phyloP scores from a whole-genome alignment of 2,888 invertebrate genomes.

The Ecdyonurus torrentis region DNA sequence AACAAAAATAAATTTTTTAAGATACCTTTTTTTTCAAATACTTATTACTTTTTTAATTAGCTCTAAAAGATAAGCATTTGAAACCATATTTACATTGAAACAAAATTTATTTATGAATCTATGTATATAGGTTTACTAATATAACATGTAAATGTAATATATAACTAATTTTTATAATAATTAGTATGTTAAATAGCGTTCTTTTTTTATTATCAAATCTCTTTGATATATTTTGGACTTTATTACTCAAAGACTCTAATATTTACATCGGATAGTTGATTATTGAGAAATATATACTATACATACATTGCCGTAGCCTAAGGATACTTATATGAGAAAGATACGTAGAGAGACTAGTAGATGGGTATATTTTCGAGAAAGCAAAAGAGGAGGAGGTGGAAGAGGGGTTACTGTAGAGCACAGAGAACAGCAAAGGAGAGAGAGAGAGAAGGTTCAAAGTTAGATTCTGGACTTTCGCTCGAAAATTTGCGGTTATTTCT shows the following conservation, averaged over 20 bases:
- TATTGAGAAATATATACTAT: background rate
- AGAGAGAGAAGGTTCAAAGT: background rate
- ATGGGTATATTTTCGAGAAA: background rate
- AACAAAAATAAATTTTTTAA: too few relatives aligned
- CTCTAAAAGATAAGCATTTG: too few relatives aligned
- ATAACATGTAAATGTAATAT: too few relatives aligned
- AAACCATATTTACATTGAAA: too few relatives aligned
- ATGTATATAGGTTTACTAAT: too few relatives aligned
- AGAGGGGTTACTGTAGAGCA: background rate
- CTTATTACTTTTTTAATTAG: too few relatives aligned
- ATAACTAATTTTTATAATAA: too few relatives aligned
- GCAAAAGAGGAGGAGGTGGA: background rate
- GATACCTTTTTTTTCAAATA: too few relatives aligned
- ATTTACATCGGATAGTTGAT: background rate
- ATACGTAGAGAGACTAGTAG: background rate
- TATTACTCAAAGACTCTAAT: background rate
- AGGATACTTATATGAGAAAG: background rate
- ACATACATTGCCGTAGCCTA: background rate
- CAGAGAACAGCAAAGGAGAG: background rate
- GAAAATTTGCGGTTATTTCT: background rate
- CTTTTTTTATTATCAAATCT: too few relatives aligned
- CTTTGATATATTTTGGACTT: too few relatives aligned
- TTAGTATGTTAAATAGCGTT: too few relatives aligned
- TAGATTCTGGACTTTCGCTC: background rate
- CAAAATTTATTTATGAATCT: too few relatives aligned